phyloP scores from a whole-genome alignment of 2,113 vertebrate species.

The Notechis scutatus region DNA sequence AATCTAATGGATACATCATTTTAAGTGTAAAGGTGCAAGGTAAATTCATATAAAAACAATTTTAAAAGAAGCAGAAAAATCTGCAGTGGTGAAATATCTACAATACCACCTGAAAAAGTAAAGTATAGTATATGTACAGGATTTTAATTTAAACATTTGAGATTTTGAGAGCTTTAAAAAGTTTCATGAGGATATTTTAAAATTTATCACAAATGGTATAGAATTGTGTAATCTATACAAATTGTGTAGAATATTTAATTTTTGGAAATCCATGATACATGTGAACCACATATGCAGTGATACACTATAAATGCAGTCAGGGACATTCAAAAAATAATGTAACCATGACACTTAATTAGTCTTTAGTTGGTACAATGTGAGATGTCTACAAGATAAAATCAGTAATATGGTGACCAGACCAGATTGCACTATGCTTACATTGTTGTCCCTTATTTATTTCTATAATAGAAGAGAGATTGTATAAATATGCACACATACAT shows the following conservation, averaged over 20 bases:
- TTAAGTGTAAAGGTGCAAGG: background rate
- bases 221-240: background rate
- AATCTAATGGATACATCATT: background rate
- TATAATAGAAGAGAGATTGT: background rate
- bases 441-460: background rate
- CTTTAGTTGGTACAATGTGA: background rate
- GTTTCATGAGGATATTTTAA: background rate
- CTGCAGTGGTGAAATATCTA: background rate
- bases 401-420: background rate
- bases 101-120: background rate
- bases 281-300: background rate
- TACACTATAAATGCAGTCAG: background rate
- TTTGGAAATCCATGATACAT: background rate
- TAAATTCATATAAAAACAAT: background rate
- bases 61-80: background rate
- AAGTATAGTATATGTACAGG: background rate
- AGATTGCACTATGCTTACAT: background rate
- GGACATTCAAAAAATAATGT: background rate
- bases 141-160: background rate
- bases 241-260: background rate
- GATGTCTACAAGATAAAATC: background rate
- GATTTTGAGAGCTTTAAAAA: background rate
- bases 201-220: background rate
- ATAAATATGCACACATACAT: background rate
- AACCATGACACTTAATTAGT: background rate